Conservation (phyloP, 2,888 invertebrate species). For the Philhelius pedissequus region DNA sequence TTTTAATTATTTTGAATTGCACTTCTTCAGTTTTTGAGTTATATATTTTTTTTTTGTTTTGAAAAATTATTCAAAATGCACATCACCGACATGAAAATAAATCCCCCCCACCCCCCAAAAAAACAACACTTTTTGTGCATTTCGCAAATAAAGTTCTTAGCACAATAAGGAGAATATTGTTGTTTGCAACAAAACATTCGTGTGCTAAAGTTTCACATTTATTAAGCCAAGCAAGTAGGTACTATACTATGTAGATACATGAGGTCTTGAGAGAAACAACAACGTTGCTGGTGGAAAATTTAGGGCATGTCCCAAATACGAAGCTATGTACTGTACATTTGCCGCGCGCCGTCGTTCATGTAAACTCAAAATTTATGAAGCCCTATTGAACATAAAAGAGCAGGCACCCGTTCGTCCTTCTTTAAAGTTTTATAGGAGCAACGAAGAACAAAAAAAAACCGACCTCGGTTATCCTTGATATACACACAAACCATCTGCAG, state of each 20-base stretch:
- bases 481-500: conserved; percentile 17
- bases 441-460: neutral
- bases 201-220: conserved; percentile 56
- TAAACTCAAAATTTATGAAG: conserved; percentile 56
- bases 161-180: conserved; percentile 21
- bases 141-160: conserved; percentile 35
- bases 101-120: too few species aligned
- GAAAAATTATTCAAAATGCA: conserved; percentile 28
- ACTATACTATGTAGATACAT: conserved; percentile 4
- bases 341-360: conserved; percentile 26
- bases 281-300: neutral
- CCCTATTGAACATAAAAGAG: conserved; percentile 61
- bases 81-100: conserved; percentile 1
- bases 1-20: conserved; percentile 65
- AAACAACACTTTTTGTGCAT: conserved; percentile 16
- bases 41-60: neutral
- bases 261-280: neutral
- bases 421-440: conserved; percentile 14
- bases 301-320: conserved; percentile 24
- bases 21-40: conserved; percentile 45
- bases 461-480: conserved; percentile 25
- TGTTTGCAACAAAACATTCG: conserved; percentile 36
- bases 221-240: conserved; percentile 55
- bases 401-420: conserved; percentile 27
- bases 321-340: conserved; percentile 8